Evolutionary conservation across 1,140 invertebrate species (phyloP).

Genomic region (Drosophila varians): DNA sequence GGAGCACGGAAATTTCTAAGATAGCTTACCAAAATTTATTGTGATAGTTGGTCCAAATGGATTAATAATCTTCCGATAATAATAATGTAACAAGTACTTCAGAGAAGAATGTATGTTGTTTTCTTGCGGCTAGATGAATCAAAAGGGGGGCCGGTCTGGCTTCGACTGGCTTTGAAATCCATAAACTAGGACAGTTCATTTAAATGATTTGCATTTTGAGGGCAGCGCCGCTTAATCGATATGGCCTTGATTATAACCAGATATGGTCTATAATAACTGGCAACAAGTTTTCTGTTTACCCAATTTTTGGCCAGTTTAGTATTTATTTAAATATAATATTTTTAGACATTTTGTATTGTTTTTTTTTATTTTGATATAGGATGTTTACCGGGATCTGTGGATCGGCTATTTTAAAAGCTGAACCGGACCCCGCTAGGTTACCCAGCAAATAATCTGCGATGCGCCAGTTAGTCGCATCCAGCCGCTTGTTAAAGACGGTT

Average conservation of each 20-base stretch:
- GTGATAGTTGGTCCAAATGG: not conserved
- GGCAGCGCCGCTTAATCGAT: conserved; percentile 36
- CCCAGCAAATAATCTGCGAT: conserved; percentile 44
- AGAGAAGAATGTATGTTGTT: not conserved
- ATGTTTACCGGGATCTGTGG: not conserved
- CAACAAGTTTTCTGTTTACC: not conserved
- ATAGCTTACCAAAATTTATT: conserved; percentile 9
- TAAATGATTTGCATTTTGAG: conserved; percentile 56
- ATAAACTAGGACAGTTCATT: conserved; percentile 53
- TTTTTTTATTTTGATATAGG: not conserved
- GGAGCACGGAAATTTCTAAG: not conserved
- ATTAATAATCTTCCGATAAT: too few species aligned
- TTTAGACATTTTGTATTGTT: too few species aligned
- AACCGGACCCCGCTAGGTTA: conserved; percentile 45
- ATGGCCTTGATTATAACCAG: not conserved
- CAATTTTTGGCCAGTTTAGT: not conserved
- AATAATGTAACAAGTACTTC: not conserved
- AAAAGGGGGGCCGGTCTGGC: not conserved
- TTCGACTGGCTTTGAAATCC: conserved; percentile 12
- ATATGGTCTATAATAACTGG: too few species aligned
- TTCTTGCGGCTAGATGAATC: conserved; percentile 11
- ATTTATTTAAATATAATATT: not conserved
- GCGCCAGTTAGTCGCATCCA: conserved; percentile 52
- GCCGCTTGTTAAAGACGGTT: conserved; percentile 39
- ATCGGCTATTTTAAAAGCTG: not conserved